Evolutionary conservation across 2,797 vertebrate species (phyloP), one percentile per base, ranked within the genome.

Genomic region (Acestrorhynchus altus): DNA sequence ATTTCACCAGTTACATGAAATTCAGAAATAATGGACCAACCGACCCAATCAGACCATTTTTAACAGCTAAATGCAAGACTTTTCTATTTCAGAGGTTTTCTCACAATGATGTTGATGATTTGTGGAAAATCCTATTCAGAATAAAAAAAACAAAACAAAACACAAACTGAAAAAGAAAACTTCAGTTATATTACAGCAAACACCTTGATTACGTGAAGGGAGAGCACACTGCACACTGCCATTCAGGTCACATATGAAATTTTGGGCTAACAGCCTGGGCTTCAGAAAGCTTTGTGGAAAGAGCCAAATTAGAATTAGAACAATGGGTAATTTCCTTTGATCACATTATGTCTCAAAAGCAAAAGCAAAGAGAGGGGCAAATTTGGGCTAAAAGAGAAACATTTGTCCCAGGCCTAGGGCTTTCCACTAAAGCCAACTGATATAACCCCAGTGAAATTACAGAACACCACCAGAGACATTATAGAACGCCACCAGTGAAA

Each of bases 351-450:
- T 83, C 76, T 82, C 51, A 61, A 69, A 78, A 74, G 31, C 59
- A 78, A 52, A 68, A 72, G 57, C 54, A 64, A 54, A 81, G 39
- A 56, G 59, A 22, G 16, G 65, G 61, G 74, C 28, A 56, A 52
- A 60, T 76, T 78, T 69, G 49, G 64, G 57, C 74, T 31, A 69
- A 84, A 81, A 79, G 72, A 72, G 81, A 84, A 83, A 84, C 83
- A 84, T 79, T 73, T 82, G 81, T 57, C 22, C 28, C 51, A 75
- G 35, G 12, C 66, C 49, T 42, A 54, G 61, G 57, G 63, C 70
- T 74, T 68, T 76, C 74, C 59, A 59, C 31, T 60, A 74, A 22
- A 47, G 54, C 12, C 61, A 79, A 28, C 11, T 66, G 40, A 76
- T 74, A 28, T 57, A n/a, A n/a, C 4, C 40, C 72, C 52, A 79